Conservation (phyloP, 2,113 vertebrate species). For the Eubucco bourcierii region DNA sequence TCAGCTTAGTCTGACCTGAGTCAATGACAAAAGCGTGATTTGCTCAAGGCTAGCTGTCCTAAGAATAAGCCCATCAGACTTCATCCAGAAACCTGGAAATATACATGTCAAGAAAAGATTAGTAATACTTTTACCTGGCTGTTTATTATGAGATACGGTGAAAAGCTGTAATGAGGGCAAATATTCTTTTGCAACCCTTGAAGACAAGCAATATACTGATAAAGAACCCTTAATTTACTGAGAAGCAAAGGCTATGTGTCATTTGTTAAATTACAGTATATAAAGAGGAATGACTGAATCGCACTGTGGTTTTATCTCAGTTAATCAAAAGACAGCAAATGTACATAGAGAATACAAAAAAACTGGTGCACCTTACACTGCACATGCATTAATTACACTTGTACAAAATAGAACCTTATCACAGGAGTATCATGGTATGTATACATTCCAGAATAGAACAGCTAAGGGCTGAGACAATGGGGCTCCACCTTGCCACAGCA, state of each 20-base stretch:
- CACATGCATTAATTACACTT: not conserved
- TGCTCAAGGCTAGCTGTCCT: not conserved
- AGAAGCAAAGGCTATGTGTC: not conserved
- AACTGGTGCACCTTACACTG: not conserved
- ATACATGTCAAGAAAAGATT: not conserved
- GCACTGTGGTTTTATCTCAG: not conserved
- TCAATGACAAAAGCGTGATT: not conserved
- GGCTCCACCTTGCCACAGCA: not conserved
- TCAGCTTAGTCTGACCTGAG: not conserved
- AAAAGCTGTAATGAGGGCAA: not conserved
- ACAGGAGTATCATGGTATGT: not conserved
- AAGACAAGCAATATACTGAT: not conserved
- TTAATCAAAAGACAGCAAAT: not conserved
- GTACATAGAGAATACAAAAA: not conserved
- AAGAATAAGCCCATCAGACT: not conserved
- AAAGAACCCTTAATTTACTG: not conserved
- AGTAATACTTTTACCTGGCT: not conserved
- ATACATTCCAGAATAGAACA: not conserved
- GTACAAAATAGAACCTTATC: not conserved
- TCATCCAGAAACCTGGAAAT: not conserved
- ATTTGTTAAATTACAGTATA: not conserved
- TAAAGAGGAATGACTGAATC: not conserved
- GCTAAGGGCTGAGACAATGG: not conserved
- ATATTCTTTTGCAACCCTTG: not conserved
- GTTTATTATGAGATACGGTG: not conserved